Conservation (phyloP, 1,140 invertebrate genomes). For the Limonius californicus region DNA sequence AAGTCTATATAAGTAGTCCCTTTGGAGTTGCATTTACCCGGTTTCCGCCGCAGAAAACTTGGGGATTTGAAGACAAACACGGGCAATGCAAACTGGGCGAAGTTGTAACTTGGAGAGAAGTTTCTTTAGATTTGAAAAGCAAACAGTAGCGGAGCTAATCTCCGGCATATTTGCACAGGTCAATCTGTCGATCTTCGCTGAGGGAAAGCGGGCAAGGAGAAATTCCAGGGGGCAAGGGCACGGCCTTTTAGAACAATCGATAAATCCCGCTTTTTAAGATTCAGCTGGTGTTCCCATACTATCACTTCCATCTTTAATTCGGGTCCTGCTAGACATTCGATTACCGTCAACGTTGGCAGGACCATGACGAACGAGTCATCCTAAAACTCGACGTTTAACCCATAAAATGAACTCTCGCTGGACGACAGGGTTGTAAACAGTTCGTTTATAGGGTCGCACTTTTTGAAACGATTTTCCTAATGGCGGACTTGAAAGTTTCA, state of each 20-base stretch:
- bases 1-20: conserved; percentile 8
- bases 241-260: not conserved
- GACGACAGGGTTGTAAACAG: too few relatives aligned
- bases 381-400: not conserved
- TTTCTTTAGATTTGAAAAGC: conserved; percentile 6
- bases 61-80: conserved; percentile 5
- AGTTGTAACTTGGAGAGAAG: not conserved
- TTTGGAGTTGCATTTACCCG: not conserved
- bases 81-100: not conserved
- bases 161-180: not conserved
- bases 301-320: not conserved
- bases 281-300: not conserved
- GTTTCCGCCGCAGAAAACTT: not conserved
- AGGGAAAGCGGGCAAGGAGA: not conserved
- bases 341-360: not conserved
- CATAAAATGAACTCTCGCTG: too few relatives aligned
- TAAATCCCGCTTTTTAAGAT: not conserved
- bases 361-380: not conserved
- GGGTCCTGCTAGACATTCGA: not conserved
- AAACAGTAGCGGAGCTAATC: conserved; percentile 4
- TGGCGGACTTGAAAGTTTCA: too few relatives aligned
- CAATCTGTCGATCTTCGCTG: not conserved
- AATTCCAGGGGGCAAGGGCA: not conserved
- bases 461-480: too few relatives aligned
- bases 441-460: too few relatives aligned